Evolutionary conservation across 2,797 vertebrate genomes (phyloP).

Genomic region (Lepus townsendii): DNA sequence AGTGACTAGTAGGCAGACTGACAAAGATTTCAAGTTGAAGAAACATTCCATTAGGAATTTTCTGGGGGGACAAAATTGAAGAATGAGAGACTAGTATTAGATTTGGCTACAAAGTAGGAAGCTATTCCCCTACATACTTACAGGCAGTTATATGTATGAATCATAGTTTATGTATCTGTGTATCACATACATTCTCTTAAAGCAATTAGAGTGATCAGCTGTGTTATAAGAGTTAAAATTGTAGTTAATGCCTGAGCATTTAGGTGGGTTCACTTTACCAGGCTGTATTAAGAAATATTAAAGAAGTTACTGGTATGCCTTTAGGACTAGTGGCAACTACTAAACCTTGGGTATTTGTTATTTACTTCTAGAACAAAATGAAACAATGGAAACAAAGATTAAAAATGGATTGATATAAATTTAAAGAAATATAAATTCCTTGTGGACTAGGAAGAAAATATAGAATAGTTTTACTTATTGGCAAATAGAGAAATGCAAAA

Average conservation of each 20-base stretch:
- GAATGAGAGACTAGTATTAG: not conserved
- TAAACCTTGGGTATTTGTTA: not conserved
- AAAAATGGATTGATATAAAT: not conserved
- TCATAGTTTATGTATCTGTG: not conserved
- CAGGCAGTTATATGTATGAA: not conserved
- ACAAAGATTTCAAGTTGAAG: constrained; percentile 21
- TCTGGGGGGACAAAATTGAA: constrained; percentile 15
- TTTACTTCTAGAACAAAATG: constrained; percentile 27
- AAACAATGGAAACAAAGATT: constrained; percentile 8
- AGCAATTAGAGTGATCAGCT: constrained; percentile 11
- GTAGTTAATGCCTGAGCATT: constrained; percentile 36
- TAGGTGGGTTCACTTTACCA: constrained; percentile 55
- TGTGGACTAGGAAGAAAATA: constrained; percentile 34
- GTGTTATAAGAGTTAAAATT: constrained; percentile 27
- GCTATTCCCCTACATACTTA: not conserved
- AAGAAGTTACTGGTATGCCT: constrained; percentile 28
- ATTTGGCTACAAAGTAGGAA: not conserved
- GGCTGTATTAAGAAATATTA: constrained; percentile 59
- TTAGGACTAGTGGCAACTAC: constrained; percentile 4
- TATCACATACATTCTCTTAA: not conserved
- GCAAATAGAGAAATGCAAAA: constrained; percentile 25
- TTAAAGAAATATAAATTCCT: constrained; percentile 28
- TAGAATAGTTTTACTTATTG: constrained; percentile 60
- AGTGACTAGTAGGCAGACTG: not conserved
- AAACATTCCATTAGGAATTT: constrained; percentile 60